phyloP scores from a whole-genome alignment of 2,888 invertebrate species.

The Patella depressa region DNA sequence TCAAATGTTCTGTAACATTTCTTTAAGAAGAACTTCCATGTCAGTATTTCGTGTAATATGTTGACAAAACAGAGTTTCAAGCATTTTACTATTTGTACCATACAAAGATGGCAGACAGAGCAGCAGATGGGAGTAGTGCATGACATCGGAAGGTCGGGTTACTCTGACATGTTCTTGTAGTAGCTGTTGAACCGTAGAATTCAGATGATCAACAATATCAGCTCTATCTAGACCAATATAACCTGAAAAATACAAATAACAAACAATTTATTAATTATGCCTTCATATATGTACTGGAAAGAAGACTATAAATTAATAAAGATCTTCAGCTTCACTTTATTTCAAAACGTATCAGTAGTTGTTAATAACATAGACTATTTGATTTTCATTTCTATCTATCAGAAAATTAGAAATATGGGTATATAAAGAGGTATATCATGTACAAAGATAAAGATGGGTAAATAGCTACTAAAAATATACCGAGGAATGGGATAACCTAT shows the following conservation, averaged over 20 bases:
- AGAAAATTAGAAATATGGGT: too few species aligned
- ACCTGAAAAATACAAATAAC: conserved; percentile 42
- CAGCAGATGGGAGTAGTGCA: conserved; percentile 66
- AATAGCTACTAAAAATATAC: too few species aligned
- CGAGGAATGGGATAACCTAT: too few species aligned
- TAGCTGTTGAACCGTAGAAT: conserved; percentile 61
- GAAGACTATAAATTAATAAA: too few species aligned
- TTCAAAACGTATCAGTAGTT: too few species aligned
- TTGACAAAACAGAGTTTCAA: conserved; percentile 66
- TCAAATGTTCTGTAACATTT: conserved; percentile 57
- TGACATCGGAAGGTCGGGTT: conserved; percentile 59
- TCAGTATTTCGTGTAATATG: conserved; percentile 60
- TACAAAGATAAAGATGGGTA: too few species aligned
- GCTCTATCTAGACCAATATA: conserved; percentile 57
- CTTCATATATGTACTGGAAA: too few species aligned
- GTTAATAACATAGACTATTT: too few species aligned
- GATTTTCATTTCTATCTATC: too few species aligned
- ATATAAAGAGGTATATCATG: too few species aligned
- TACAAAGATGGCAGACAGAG: conserved; percentile 65
- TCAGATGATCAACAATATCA: conserved; percentile 58
- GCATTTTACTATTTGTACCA: conserved; percentile 65
- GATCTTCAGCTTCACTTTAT: too few species aligned
- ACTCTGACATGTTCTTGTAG: conserved; percentile 62
- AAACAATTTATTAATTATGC: neutral
- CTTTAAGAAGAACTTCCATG: conserved; percentile 63